Conservation (phyloP, 2,797 vertebrate species). For the Periparus ater region DNA sequence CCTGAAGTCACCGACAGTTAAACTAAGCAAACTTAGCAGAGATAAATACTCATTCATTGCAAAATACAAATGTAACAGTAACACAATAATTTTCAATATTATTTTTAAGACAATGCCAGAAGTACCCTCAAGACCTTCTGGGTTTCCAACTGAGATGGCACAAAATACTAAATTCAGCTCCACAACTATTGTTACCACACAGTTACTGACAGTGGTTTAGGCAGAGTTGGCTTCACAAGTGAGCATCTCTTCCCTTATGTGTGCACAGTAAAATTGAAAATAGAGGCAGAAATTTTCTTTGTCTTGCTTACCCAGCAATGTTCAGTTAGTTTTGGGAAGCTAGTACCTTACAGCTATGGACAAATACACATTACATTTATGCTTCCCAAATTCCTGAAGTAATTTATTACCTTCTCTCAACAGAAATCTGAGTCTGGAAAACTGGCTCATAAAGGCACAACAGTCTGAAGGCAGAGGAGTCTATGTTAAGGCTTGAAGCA, state of each 20-base stretch:
- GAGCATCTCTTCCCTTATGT: fast-evolving
- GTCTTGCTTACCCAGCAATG: background rate
- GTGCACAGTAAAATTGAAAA: background rate
- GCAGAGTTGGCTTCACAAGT: background rate
- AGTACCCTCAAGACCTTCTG: background rate
- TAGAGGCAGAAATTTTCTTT: background rate
- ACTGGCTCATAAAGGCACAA: background rate
- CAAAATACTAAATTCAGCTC: background rate
- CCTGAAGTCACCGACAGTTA: background rate
- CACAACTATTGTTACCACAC: fast-evolving
- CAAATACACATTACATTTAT: background rate
- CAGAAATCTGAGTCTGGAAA: background rate
- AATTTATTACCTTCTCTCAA: background rate
- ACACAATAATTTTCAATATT: background rate
- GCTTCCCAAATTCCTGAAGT: background rate
- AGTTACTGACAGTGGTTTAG: background rate
- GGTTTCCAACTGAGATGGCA: background rate
- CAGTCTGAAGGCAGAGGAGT: background rate
- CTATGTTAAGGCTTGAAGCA: background rate
- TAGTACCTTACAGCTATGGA: background rate
- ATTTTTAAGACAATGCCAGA: background rate
- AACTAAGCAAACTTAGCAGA: background rate
- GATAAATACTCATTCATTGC: background rate
- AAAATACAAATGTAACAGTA: background rate
- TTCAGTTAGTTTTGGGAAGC: background rate